These are phyloP conservation scores for Cervus canadensis DNA, from an alignment of 2,113 vertebrate genomes.

Conservation along the genomic window DNA sequence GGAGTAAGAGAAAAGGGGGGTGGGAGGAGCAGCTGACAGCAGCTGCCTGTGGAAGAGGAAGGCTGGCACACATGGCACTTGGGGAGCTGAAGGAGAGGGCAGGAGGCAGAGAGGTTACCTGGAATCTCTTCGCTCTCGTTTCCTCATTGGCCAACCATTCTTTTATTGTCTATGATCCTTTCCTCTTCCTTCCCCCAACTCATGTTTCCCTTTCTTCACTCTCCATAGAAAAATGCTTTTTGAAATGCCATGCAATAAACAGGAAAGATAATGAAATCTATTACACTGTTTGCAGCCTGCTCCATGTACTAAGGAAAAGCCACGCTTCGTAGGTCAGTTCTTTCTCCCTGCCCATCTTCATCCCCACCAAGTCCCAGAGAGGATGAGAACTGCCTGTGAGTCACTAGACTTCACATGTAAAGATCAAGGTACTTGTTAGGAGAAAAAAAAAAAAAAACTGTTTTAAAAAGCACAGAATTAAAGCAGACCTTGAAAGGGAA, in stretches of 20 bases:
- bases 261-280: neutral
- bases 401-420: neutral
- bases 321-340: neutral
- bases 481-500: neutral
- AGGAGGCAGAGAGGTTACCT: neutral
- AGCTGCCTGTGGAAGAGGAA: neutral
- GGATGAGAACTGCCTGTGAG: neutral
- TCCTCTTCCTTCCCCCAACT: neutral
- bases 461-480: neutral
- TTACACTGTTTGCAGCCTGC: neutral
- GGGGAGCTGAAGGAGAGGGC: neutral
- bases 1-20: neutral
- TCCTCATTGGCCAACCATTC: neutral
- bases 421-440: neutral
- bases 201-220: neutral
- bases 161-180: neutral
- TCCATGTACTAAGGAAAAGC: neutral
- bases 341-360: neutral
- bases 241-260: neutral
- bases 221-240: neutral
- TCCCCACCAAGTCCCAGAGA: neutral
- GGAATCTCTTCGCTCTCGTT: neutral
- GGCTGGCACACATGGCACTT: neutral
- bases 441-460: neutral
- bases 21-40: neutral